Conservation (phyloP, 2,113 vertebrate species). For the Micronisus gabar region DNA sequence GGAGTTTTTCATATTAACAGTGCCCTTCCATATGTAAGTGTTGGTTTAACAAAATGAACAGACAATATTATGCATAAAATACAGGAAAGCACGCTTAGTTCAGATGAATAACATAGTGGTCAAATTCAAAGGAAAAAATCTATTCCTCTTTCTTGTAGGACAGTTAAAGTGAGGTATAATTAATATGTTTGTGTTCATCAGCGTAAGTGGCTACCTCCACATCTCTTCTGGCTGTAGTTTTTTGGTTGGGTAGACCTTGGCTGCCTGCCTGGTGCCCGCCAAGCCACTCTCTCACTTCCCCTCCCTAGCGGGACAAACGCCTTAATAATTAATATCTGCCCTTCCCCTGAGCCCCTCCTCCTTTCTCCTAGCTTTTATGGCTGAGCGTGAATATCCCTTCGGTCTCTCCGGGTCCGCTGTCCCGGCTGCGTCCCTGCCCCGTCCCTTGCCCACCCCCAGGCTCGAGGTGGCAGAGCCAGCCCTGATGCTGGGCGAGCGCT, state of each 20-base stretch:
- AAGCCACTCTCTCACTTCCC: background rate
- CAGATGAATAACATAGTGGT: no score
- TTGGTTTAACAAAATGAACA: background rate
- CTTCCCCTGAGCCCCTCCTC: background rate
- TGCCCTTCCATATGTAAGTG: background rate
- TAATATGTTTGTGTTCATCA: background rate
- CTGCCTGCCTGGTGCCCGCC: background rate
- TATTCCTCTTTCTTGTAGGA: background rate
- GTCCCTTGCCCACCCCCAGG: background rate
- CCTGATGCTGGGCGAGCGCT: background rate
- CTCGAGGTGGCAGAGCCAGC: background rate
- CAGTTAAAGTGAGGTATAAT: background rate
- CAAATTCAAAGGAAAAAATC: background rate
- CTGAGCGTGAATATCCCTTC: background rate
- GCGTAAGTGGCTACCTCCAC: background rate
- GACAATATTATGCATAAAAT: background rate
- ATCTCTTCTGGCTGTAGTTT: background rate
- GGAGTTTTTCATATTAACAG: background rate
- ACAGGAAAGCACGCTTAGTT: background rate
- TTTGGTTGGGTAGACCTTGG: background rate
- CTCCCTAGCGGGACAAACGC: background rate
- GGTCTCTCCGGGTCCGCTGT: background rate
- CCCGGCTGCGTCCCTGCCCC: background rate
- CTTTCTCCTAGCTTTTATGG: background rate
- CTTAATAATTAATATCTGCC: background rate